Evolutionary conservation across 2,888 invertebrate genomes (phyloP).

Genomic region (Leptinotarsa tumamoca): DNA sequence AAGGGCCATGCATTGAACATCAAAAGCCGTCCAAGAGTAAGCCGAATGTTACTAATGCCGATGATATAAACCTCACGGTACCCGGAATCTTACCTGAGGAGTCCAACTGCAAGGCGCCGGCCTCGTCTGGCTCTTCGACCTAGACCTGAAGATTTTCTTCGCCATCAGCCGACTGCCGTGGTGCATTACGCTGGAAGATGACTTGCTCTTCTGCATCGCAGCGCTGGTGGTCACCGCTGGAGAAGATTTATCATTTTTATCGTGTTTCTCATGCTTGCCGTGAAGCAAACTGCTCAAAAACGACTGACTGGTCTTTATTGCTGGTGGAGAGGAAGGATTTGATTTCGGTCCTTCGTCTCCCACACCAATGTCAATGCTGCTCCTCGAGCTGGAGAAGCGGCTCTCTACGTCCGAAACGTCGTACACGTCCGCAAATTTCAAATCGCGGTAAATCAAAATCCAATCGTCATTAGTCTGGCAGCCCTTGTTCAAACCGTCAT

Average conservation of each 20-base stretch:
- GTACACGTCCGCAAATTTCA: slow-evolving; percentile 65
- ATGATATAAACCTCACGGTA: neutral
- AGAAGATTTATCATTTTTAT: slow-evolving; percentile 52
- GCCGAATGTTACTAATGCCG: no score
- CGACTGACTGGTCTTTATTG: slow-evolving; percentile 70
- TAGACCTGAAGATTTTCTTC: slow-evolving; percentile 86
- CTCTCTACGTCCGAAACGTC: slow-evolving; percentile 63
- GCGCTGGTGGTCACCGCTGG: slow-evolving; percentile 70
- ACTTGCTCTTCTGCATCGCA: slow-evolving; percentile 92
- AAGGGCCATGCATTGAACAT: no score
- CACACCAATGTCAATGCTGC: slow-evolving; percentile 69
- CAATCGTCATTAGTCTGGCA: slow-evolving; percentile 84
- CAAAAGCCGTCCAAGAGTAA: no score
- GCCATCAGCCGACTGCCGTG: slow-evolving; percentile 78
- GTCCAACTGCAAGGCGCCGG: slow-evolving; percentile 79
- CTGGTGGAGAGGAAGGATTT: slow-evolving; percentile 66
- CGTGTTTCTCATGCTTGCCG: slow-evolving; percentile 66
- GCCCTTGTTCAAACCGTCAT: slow-evolving; percentile 81
- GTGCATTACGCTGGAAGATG: slow-evolving; percentile 87
- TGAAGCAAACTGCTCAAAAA: slow-evolving; percentile 75
- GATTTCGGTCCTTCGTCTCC: slow-evolving; percentile 62
- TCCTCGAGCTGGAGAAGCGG: slow-evolving; percentile 69
- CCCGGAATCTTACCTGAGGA: slow-evolving; percentile 78
- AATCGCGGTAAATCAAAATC: slow-evolving; percentile 72
- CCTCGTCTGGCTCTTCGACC: slow-evolving; percentile 85